Percentiles rank a stretch among this genome's conserved stretches.
These are phyloP conservation scores for Eurystomus glaucurus DNA, from an alignment of 2,797 vertebrate species.

Conservation along the genomic window DNA sequence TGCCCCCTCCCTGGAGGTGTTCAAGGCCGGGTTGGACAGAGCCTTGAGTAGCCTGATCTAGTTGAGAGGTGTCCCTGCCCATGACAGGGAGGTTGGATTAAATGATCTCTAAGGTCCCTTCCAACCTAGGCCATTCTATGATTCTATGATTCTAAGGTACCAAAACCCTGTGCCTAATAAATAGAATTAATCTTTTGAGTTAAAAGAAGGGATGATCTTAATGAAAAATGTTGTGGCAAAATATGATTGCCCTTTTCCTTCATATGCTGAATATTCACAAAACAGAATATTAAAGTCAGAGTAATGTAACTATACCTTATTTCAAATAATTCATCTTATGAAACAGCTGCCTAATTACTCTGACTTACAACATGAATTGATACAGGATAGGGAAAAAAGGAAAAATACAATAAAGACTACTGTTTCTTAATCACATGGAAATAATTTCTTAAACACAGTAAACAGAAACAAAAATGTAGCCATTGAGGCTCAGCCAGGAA, in stretches of 20 bases:
- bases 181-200: neutral
- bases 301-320: neutral
- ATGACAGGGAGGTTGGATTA: no score
- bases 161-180: neutral
- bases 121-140: no score
- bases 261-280: neutral
- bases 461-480: neutral
- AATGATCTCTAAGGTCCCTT: no score
- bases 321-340: neutral
- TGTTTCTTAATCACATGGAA: neutral
- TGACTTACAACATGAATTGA: neutral
- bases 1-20: no score
- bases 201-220: neutral
- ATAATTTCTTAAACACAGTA: neutral
- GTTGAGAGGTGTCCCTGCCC: no score
- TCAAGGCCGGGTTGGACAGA: no score
- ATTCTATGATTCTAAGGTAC: no score
- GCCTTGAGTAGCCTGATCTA: no score
- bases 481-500: neutral
- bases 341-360: neutral
- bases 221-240: neutral
- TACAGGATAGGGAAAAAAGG: neutral
- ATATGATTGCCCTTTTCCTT: neutral
- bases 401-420: neutral
- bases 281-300: neutral